phyloP scores from a whole-genome alignment of 2,888 invertebrate species.

The Xestia ashworthii region DNA sequence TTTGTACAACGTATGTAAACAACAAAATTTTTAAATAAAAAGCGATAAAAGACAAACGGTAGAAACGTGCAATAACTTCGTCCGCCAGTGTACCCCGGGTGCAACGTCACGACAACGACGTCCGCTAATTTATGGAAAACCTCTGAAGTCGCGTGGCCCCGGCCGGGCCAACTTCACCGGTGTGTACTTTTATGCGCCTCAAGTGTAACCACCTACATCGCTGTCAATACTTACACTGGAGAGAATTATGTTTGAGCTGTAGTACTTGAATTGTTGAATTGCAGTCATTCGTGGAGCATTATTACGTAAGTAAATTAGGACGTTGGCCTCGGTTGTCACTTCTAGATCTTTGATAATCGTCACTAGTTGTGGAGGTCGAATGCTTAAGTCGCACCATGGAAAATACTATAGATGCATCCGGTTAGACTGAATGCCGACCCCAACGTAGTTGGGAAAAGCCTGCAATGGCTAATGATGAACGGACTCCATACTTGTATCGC shows the following conservation, averaged over 20 bases:
- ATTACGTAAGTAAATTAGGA: not conserved
- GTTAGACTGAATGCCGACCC: not conserved
- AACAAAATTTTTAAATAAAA: slow-evolving; percentile 11
- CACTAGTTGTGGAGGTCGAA: not conserved
- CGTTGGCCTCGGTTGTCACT: not conserved
- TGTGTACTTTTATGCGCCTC: slow-evolving; percentile 62
- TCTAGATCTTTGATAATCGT: not conserved
- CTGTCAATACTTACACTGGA: slow-evolving; percentile 59
- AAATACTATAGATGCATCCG: not conserved
- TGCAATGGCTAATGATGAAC: not conserved
- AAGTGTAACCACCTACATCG: slow-evolving; percentile 62
- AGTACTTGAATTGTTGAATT: slow-evolving; percentile 31
- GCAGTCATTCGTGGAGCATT: not conserved
- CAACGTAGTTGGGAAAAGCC: not conserved
- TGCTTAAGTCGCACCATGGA: not conserved
- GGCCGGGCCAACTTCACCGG: slow-evolving; percentile 60
- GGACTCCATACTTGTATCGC: not conserved
- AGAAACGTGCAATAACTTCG: slow-evolving; percentile 47
- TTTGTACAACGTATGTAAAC: not conserved
- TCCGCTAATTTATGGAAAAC: slow-evolving; percentile 88
- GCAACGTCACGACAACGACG: slow-evolving; percentile 79
- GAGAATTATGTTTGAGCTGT: slow-evolving; percentile 29
- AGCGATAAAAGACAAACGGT: slow-evolving; percentile 16
- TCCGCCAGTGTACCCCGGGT: slow-evolving; percentile 72
- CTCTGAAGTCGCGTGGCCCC: slow-evolving; percentile 69